Base-by-base conservation (phyloP, 2,797 vertebrate species). In the Eospalax fontanierii region DNA sequence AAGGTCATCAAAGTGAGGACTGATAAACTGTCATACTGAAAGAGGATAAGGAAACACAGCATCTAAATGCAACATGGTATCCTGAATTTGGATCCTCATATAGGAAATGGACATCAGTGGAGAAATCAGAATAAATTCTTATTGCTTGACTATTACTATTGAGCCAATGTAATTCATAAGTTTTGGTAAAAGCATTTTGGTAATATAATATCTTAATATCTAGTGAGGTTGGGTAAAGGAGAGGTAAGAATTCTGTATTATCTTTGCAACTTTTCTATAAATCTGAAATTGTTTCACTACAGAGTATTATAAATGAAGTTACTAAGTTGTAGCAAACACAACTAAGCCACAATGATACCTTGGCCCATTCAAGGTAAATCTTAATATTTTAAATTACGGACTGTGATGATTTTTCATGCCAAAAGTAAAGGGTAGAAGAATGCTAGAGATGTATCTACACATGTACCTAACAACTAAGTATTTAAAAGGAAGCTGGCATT, bases 251-350 rank as follows among this genome's bases (percentile, higher is more conserved):
- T 21, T 63, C 87, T 75, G 28, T 50, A 12, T 85, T n/a, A 7
- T 46, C 46, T 46, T 46, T 46, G 46, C 46, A 46, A 46, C 46
- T 46, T 46, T 46, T 46, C 46, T 46, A 11, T 46, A 46, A 46
- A n/a, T 70, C 54, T 74, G 26, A 89, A 87, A 46, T 75, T 84
- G 89, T 40, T 90, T 85, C 61, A 93, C 94, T 89, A 82, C 63
- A 35, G 74, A 59, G 9, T 50, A 68, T 66, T 28, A n/a, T 35
- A 59, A 76, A 88, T 63, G 54, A 6, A 24, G 14, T 73, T 86
- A 88, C 66, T 74, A 74, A 91, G 35, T 59, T 87, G 63, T n/a
- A 79, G 65, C 40, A 89, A 11, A 91, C 89, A 92, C 35, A 91
- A n/a, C 38, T 80, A 84, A 87, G 54, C 14, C 38, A 90, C 73